Evolutionary conservation across 1,140 invertebrate species (phyloP).

Genomic region (Batillaria attramentaria): DNA sequence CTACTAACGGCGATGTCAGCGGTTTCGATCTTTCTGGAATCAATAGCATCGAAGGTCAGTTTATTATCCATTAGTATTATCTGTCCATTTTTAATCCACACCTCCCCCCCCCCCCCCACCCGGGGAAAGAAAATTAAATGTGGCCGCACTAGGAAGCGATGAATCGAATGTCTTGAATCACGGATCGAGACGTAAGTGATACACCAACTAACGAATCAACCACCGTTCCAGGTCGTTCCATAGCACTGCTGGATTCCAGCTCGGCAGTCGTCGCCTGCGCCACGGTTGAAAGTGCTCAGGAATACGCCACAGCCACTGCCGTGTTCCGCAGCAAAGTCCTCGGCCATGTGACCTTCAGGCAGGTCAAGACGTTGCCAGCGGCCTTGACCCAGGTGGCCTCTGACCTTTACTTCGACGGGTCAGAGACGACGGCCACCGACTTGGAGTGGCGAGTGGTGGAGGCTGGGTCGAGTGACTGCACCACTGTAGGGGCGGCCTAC

Average conservation of each 20-base stretch:
- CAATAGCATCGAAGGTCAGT: conserved; percentile 42
- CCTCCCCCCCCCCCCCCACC: conserved; percentile 28
- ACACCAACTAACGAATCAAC: too few relatives aligned
- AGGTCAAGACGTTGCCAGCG: conserved; percentile 64
- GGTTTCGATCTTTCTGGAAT: conserved; percentile 38
- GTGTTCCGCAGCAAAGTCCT: conserved; percentile 83
- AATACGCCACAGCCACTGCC: conserved; percentile 85
- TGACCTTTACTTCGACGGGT: conserved; percentile 73
- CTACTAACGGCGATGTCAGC: background rate
- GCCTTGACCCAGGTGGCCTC: conserved; percentile 83
- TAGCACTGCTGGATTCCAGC: background rate
- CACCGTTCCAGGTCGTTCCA: conserved; percentile 9
- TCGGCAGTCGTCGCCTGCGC: conserved; percentile 40
- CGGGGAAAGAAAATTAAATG: background rate
- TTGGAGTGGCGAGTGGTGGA: conserved; percentile 39
- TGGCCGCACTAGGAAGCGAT: background rate
- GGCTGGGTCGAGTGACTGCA: conserved; percentile 34
- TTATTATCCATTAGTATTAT: too few relatives aligned
- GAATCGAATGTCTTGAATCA: background rate
- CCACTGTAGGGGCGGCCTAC: conserved; percentile 42
- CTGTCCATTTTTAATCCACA: conserved; percentile 37
- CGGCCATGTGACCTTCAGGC: conserved; percentile 85
- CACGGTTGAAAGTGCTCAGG: conserved; percentile 44
- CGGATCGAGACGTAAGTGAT: background rate
- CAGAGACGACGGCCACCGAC: background rate